Percentiles rank a stretch among this genome's conserved stretches.
Conservation (phyloP, 2,888 invertebrate species). For the Drosophila cognata region DNA sequence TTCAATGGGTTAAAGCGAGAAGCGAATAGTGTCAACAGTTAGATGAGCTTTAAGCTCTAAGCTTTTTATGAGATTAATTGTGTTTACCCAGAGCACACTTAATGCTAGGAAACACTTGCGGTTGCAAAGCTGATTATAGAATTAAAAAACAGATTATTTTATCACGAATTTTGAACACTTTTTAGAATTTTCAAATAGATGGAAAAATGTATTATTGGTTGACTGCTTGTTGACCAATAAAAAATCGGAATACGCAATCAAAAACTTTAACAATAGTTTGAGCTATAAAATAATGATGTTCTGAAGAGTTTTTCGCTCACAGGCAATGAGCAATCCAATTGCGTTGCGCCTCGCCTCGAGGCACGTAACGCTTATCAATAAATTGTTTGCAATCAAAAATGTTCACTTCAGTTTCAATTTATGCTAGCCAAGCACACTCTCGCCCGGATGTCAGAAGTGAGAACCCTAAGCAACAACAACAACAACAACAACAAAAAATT, state of each 20-base stretch:
- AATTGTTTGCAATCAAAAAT: conserved; percentile 39
- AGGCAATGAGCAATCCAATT: background rate
- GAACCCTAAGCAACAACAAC: conserved; percentile 4
- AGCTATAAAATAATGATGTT: background rate
- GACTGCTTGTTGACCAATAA: background rate
- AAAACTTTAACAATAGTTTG: background rate
- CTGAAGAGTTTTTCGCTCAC: background rate
- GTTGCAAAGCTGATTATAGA: conserved; percentile 4
- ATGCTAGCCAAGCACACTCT: conserved; percentile 23
- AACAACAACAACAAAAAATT: conserved; percentile 34
- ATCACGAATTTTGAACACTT: background rate
- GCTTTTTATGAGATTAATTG: conserved; percentile 10
- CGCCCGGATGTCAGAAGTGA: conserved; percentile 24
- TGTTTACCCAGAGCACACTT: background rate
- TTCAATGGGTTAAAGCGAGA: background rate
- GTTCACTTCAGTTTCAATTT: conserved; percentile 56
- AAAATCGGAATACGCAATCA: background rate
- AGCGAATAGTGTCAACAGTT: conserved; percentile 10
- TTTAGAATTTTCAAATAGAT: background rate
- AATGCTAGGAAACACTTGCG: conserved; percentile 4
- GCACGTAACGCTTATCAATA: conserved; percentile 41
- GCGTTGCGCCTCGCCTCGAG: background rate
- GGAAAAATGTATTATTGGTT: background rate
- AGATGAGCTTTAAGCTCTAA: conserved; percentile 15
- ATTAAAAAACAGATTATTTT: conserved; percentile 1